These are phyloP conservation scores for Troides aeacus DNA, from an alignment of 2,888 invertebrate genomes.

Conservation along the genomic window DNA sequence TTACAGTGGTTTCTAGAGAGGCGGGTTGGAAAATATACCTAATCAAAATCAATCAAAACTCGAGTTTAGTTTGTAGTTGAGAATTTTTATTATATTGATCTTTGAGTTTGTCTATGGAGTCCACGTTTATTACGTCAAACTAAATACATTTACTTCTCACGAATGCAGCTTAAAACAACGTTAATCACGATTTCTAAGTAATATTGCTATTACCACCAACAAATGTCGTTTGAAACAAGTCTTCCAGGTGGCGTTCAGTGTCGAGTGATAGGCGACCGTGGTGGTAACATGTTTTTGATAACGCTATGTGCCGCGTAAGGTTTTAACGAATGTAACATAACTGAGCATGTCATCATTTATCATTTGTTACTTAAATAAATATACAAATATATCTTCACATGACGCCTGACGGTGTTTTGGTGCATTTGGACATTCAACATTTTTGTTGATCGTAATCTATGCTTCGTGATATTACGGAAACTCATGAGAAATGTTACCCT, in stretches of 20 bases:
- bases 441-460: conserved; percentile 6
- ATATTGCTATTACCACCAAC: conserved; percentile 58
- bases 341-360: conserved; percentile 71
- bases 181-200: conserved; percentile 62
- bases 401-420: conserved; percentile 67
- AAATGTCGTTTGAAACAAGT: conserved; percentile 65
- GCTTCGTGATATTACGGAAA: conserved; percentile 1
- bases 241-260: conserved; percentile 56
- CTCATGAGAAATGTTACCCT: conserved; percentile 14
- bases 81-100: no score
- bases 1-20: no score
- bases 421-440: conserved; percentile 30
- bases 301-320: conserved; percentile 66
- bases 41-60: no score
- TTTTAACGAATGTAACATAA: conserved; percentile 76
- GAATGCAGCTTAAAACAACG: conserved; percentile 49
- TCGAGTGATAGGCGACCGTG: conserved; percentile 56
- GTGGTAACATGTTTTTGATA: conserved; percentile 76
- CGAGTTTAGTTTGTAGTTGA: no score
- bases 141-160: conserved; percentile 49
- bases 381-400: conserved; percentile 52
- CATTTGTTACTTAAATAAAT: conserved; percentile 74
- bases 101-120: conserved; percentile 24
- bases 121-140: conserved; percentile 47
- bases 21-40: no score